Percentiles rank a stretch among this genome's conserved stretches.
phyloP scores from a whole-genome alignment of 2,113 vertebrate genomes.

The Myotis yumanensis region DNA sequence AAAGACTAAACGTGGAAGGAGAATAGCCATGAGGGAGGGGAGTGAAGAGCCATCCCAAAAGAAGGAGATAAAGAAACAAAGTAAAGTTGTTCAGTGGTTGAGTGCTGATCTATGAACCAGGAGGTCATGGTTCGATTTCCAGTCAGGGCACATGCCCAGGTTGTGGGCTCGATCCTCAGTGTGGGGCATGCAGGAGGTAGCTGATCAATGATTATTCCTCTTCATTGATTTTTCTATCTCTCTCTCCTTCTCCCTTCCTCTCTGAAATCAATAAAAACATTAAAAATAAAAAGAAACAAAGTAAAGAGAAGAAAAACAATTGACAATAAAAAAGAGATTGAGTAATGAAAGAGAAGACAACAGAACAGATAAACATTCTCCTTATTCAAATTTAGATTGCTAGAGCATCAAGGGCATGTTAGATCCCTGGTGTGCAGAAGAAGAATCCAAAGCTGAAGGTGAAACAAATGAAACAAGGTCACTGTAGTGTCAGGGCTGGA shows the following conservation, averaged over 20 bases:
- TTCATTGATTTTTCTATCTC: too few species aligned
- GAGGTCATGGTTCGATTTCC: too few species aligned
- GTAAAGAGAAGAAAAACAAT: background rate
- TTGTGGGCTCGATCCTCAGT: too few species aligned
- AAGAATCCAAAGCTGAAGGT: background rate
- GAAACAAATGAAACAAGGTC: background rate
- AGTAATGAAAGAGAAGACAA: background rate
- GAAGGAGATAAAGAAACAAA: background rate
- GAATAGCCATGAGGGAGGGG: background rate
- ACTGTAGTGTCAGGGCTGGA: background rate
- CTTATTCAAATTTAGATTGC: background rate
- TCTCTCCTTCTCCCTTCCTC: too few species aligned
- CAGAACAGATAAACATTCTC: background rate
- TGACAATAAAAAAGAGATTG: background rate
- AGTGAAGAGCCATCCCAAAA: background rate
- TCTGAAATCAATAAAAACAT: too few species aligned
- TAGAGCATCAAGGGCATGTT: background rate
- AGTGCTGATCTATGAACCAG: too few species aligned
- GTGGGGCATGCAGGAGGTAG: too few species aligned
- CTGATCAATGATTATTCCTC: too few species aligned
- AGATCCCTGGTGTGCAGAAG: background rate
- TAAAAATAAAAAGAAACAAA: too few species aligned
- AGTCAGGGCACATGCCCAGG: too few species aligned
- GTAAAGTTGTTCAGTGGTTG: background rate
- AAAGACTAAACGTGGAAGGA: slow-evolving; percentile 55